Conservation (phyloP, 2,113 vertebrate species). For the Romanogobio albipinnatus region DNA sequence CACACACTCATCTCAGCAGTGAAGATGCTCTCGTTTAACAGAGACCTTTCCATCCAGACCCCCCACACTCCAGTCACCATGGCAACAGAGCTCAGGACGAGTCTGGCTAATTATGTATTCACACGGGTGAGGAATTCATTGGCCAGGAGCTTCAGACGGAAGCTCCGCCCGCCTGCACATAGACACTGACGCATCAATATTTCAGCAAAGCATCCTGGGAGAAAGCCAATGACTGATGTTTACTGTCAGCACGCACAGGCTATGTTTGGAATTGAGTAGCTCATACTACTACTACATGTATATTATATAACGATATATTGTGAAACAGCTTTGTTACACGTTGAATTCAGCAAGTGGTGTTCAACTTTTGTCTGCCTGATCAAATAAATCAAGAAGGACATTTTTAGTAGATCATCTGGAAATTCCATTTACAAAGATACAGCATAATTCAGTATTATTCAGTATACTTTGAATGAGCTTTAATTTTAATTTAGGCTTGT, state of each 20-base stretch:
- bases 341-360: not conserved
- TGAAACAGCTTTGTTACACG: not conserved
- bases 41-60: slow-evolving; percentile 47
- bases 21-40: slow-evolving; percentile 33
- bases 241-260: slow-evolving; percentile 15
- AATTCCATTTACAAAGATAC: not conserved
- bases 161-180: slow-evolving; percentile 28
- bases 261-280: not conserved
- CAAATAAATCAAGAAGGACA: too few species aligned
- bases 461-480: not conserved
- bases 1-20: slow-evolving; percentile 27
- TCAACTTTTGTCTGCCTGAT: not conserved
- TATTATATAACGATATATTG: not conserved
- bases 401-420: not conserved
- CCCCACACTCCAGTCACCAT: slow-evolving; percentile 29
- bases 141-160: slow-evolving; percentile 22
- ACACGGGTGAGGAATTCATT: slow-evolving; percentile 30
- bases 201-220: slow-evolving; percentile 69
- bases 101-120: slow-evolving; percentile 47
- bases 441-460: not conserved
- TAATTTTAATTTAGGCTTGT: not conserved
- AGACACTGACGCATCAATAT: slow-evolving; percentile 73
- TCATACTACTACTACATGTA: not conserved
- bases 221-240: slow-evolving; percentile 54
- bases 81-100: slow-evolving; percentile 48